Base-by-base conservation (phyloP, 2,888 invertebrate genomes). In the Pheosia gnoma region DNA sequence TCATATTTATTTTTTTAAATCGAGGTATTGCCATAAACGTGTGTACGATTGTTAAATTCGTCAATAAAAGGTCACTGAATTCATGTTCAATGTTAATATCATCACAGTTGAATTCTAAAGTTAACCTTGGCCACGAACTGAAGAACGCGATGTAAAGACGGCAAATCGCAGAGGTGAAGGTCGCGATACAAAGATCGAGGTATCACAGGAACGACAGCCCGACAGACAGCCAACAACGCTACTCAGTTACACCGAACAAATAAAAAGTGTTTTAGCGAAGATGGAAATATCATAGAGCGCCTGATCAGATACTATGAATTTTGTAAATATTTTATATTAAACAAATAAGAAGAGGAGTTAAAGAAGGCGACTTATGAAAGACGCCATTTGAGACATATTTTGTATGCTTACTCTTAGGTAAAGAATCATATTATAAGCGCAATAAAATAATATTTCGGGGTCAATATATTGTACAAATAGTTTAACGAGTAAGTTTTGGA, bases 191-290 rank as follows among this genome's bases (percentile, higher is more conserved):
- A 84, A 84, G 79, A 77, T 70, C 70, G 47, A 59, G 51, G 61
- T 54, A 62, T 58, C 62, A 60, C 62, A 61, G 70, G 57, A 51
- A 57, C 13, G 57, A 82, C 83, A 74, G 77, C 60, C 64, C 75
- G 73, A 78, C 77, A 76, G 77, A 76, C 77, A 73, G 75, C 72
- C 65, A 71, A 83, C 88, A 85, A 79, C 79, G 89, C 88, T 86
- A 88, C 91, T 85, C 87, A 84, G 84, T 86, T 89, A 88, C 89
- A 85, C 72, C 77, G 79, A 86, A 83, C 81, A 78, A 83, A 77
- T 70, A 87, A 89, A 86, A 81, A 81, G 75, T 68, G 80, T 78
- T 80, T 72, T 70, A 77, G 78, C 81, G 81, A 80, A 79, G 76
- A 75, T 72, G 53, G 67, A 72, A 1, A 66, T 1, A 75, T 0